Base-by-base conservation (phyloP, 2,797 vertebrate species). In the Hoplostethus mediterraneus region DNA sequence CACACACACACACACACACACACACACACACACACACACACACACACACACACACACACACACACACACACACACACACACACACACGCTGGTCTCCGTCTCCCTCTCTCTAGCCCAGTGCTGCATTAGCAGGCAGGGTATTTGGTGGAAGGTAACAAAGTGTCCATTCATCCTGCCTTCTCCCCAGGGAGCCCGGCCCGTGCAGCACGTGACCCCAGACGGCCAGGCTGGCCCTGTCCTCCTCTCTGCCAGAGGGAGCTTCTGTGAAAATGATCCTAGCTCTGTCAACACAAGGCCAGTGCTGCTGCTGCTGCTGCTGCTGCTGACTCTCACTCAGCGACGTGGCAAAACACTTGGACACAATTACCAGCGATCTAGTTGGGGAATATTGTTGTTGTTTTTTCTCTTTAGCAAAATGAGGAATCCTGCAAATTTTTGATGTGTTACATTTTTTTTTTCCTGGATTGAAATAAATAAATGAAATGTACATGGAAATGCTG, bases 91-190 rank as follows among this genome's bases (percentile, higher is more conserved):
- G 56, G 42, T 45, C 65, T 71, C 59, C 25, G 64, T 71, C 81
- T 64, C 77, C 53, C 68, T 63, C 67, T 76, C 80, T 78, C 72
- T 71, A 54, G 48, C 74, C 60, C 70, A 47, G 87, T 77, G 73
- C 79, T 77, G 75, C 77, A 79, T 80, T 73, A 59, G 80, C 61
- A 86, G 70, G 77, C 78, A 69, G 72, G 53, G 30, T 78, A 76
- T 88, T 83, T 71, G 77, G 81, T 75, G 74, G 81, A 90, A 85
- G 77, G 84, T 83, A 92, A 94, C 92, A 94, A 90, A 92, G 93
- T 90, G 88, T 71, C 90, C 94, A 95, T 95, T 93, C 93, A 92
- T 91, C 74, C 66, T 73, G 72, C 64, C 67, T n/a, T 33, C 89
- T 92, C 90, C 79, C 83, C 38, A 2, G 91, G 90, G 92, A 90